These are phyloP conservation scores for Hippopotamus amphibius DNA, from an alignment of 2,113 vertebrate species.

Conservation along the genomic window DNA sequence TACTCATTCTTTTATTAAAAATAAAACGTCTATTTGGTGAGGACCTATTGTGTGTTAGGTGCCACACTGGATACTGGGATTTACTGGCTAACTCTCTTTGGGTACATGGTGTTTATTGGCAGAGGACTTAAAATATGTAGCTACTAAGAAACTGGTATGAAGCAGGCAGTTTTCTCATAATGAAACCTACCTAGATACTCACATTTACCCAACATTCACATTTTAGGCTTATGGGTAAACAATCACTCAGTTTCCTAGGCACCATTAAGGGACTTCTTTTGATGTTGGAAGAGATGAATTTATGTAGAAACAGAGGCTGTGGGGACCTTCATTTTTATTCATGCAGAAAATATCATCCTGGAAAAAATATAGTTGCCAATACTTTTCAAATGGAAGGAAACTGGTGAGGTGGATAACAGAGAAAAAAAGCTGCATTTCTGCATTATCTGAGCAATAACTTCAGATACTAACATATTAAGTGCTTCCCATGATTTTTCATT, in stretches of 20 bases:
- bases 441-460: neutral
- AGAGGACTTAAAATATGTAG: neutral
- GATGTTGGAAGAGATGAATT: neutral
- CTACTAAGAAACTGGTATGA: neutral
- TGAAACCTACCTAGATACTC: neutral
- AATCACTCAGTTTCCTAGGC: neutral
- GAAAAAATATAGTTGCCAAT: neutral
- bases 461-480: conserved; percentile 4
- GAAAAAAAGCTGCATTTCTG: neutral
- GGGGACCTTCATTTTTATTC: neutral
- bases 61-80: neutral
- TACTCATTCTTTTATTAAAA: neutral
- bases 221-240: neutral
- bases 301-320: neutral
- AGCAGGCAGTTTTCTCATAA: neutral
- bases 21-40: neutral
- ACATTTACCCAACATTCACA: neutral
- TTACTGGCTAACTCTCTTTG: neutral
- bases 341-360: neutral
- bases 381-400: conserved; percentile 55
- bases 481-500: conserved; percentile 46
- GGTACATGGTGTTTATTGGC: neutral
- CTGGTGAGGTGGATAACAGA: neutral
- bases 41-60: neutral
- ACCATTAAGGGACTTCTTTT: neutral